Evolutionary conservation across 2,888 invertebrate species (phyloP), one percentile per base, ranked within the genome.

Genomic region (Psylliodes chrysocephalus): DNA sequence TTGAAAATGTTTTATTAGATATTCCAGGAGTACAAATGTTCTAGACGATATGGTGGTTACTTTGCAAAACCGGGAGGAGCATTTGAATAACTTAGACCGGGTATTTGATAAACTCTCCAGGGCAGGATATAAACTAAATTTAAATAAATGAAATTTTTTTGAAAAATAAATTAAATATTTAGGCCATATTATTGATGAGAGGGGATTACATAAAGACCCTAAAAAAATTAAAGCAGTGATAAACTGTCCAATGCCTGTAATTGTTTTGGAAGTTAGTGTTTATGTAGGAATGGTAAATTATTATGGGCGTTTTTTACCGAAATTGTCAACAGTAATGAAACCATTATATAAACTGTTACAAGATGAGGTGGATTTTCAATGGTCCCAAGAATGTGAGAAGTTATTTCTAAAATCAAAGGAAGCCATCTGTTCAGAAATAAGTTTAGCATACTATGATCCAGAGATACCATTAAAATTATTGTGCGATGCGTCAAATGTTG

Each of bases 241-340:
- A 15, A 18, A 61, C 7, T 47, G 46, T n/a, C 54, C 28, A 15
- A 14, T 18, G 17, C 54, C 61, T 15, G 46, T 12, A n/a, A 61
- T 47, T 47, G 14, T 54, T 33, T 47, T 22, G 25, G 60, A 60
- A 8, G 19, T 54, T 8, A 53, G 44, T 12, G 61, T 44, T 22
- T 54, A 38, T 38, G 22, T 38, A 6, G 54, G 63, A n/a, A 17
- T 63, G 33, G 33, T 63, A 55, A 63, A 63, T 51, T 63, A 63
- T 51, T 63, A 52, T 51, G 55, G 51, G 6, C 35, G 33, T 8
- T 63, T 63, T 60, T 28, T 35, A 1, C 42, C 42, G 14, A 60
- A 60, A 33, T 40, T 63, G 25, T 55, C 56, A 12, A 22, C 22
- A 8, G 19, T 63, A 2, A 30, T 63, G 42, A 35, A 63, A 30